These are phyloP conservation scores for Cheilosia vulpina DNA, from an alignment of 2,888 invertebrate genomes.

Conservation along the genomic window DNA sequence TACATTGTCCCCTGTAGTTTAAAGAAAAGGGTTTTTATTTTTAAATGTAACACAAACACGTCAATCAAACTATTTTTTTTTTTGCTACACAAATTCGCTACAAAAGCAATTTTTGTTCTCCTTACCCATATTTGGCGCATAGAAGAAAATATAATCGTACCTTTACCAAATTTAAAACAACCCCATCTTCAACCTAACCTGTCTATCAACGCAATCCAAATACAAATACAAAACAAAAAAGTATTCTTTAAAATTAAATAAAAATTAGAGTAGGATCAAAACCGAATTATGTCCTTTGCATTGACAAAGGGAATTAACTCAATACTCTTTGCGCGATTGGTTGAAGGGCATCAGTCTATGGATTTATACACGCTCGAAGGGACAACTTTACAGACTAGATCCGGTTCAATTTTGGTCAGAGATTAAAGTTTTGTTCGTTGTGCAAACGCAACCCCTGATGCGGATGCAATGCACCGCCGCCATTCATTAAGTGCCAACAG, in stretches of 20 bases:
- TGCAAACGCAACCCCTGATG: conserved; percentile 38
- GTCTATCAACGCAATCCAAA: conserved; percentile 12
- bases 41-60: no score
- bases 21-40: no score
- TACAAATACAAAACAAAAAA: neutral
- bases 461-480: conserved; percentile 24
- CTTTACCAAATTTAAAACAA: no score
- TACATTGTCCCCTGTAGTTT: no score
- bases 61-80: no score
- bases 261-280: conserved; percentile 58
- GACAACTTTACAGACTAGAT: conserved; percentile 76
- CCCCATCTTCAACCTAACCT: neutral
- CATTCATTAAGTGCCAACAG: conserved; percentile 63
- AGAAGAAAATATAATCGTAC: no score
- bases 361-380: conserved; percentile 50
- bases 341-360: conserved; percentile 33
- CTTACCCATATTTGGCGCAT: no score
- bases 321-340: conserved; percentile 39
- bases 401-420: conserved; percentile 77
- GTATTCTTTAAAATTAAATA: conserved; percentile 3
- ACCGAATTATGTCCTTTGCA: conserved; percentile 51
- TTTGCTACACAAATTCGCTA: no score
- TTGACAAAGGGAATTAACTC: conserved; percentile 57
- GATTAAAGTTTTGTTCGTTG: conserved; percentile 59
- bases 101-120: no score